Evolutionary conservation across 1,140 invertebrate species (phyloP).

Genomic region (Drosophila sulfurigaster): DNA sequence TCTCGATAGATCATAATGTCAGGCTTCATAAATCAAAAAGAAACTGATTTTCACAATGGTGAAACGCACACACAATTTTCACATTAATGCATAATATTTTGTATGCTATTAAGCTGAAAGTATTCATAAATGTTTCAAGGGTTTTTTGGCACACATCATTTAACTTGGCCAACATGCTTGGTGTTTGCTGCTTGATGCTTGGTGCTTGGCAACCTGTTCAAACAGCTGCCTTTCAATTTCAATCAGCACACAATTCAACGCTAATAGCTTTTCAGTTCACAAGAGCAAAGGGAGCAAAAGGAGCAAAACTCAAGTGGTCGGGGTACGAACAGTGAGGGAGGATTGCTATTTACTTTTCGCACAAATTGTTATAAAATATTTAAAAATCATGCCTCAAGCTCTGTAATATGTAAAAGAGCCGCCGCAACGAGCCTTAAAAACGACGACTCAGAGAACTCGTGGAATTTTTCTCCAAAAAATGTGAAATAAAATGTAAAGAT

Average conservation of each 20-base stretch:
- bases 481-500: slow-evolving; percentile 35
- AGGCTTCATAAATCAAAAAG: neutral
- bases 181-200: neutral
- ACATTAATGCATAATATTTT: slow-evolving; percentile 17
- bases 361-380: slow-evolving; percentile 78
- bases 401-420: slow-evolving; percentile 23
- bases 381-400: slow-evolving; percentile 69
- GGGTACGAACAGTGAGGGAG: neutral
- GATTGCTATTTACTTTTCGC: slow-evolving; percentile 56
- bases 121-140: slow-evolving; percentile 61
- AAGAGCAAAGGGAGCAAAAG: slow-evolving; percentile 18
- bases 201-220: slow-evolving; percentile 55
- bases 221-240: slow-evolving; percentile 59
- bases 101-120: slow-evolving; percentile 15
- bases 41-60: neutral
- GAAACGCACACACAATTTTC: neutral
- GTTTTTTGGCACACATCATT: slow-evolving; percentile 69
- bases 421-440: slow-evolving; percentile 61
- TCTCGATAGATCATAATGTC: neutral
- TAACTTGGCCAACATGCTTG: slow-evolving; percentile 59
- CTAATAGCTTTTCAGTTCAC: slow-evolving; percentile 46
- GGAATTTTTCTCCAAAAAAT: slow-evolving; percentile 20
- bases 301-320: neutral
- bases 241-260: slow-evolving; percentile 58
- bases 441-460: slow-evolving; percentile 26